Conservation (phyloP, 2,797 vertebrate species). For the Sebastes taczanowskii region DNA sequence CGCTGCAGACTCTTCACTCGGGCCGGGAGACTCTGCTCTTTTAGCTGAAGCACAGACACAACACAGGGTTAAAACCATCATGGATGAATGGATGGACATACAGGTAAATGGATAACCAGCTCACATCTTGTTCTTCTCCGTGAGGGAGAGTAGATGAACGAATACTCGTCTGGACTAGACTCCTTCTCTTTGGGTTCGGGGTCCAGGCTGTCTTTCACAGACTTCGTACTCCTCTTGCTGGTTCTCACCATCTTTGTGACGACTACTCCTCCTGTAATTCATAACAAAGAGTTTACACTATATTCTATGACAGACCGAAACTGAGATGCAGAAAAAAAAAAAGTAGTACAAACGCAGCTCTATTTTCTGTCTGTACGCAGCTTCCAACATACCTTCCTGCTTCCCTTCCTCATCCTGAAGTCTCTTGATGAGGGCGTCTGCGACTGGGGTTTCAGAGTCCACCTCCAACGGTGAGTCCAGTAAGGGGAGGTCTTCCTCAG, state of each 20-base stretch:
- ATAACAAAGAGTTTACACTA: not conserved
- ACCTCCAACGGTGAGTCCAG: conserved; percentile 72
- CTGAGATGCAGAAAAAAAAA: not conserved
- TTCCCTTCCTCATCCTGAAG: conserved; percentile 73
- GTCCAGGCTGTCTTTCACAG: conserved; percentile 11
- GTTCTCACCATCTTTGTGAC: conserved; percentile 59
- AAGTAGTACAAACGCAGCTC: not conserved
- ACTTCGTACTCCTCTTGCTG: conserved; percentile 58
- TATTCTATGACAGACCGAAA: not conserved
- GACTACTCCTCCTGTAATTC: conserved; percentile 28
- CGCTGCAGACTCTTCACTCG: conserved; percentile 67
- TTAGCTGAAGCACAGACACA: conserved; percentile 71
- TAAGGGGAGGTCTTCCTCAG: conserved; percentile 68
- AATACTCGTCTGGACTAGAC: conserved; percentile 56
- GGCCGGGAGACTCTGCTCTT: conserved; percentile 68
- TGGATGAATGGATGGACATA: not conserved
- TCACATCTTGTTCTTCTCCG: conserved; percentile 77
- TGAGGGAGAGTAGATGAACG: conserved; percentile 86
- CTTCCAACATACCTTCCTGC: conserved; percentile 49
- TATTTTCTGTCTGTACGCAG: not conserved
- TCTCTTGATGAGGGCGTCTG: conserved; percentile 79
- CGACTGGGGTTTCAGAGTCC: conserved; percentile 69
- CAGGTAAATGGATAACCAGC: accelerated
- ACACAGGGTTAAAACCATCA: not conserved
- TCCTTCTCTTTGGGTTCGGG: conserved; percentile 58